Percentiles rank a stretch among this genome's conserved stretches.
Conservation (phyloP, 2,888 invertebrate genomes). For the Resseliella maxima region DNA sequence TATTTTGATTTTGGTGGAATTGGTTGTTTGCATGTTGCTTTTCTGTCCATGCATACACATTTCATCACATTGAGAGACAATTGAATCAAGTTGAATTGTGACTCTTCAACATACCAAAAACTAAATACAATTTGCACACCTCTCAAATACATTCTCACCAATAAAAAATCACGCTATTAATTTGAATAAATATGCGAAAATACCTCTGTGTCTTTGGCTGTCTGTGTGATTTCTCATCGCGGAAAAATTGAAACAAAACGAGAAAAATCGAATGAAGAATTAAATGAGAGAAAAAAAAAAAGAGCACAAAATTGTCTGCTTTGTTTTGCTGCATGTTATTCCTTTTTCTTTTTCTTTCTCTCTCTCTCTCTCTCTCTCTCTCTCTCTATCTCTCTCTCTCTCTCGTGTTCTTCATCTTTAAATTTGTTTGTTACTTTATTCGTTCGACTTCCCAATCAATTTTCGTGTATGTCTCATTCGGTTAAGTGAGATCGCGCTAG, state of each 20-base stretch:
- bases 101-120: no score
- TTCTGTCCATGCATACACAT: not conserved
- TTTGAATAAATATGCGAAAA: constrained; percentile 43
- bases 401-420: no score
- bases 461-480: not conserved
- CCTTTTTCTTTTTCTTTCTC: not conserved
- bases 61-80: not conserved
- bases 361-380: no score
- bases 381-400: no score
- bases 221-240: not conserved
- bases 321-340: not conserved
- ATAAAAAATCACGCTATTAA: constrained; percentile 6
- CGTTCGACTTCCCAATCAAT: not conserved
- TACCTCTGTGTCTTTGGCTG: not conserved
- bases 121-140: no score
- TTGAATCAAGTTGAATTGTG: no score
- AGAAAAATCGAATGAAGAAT: not conserved
- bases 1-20: not conserved
- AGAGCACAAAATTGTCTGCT: no score
- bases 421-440: no score
- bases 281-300: constrained; percentile 2
- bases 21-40: not conserved
- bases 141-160: not conserved
- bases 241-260: not conserved
- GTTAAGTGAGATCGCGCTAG: constrained; percentile 1